phyloP scores from a whole-genome alignment of 2,888 invertebrate species.

The Neocrepidodera transversa region DNA sequence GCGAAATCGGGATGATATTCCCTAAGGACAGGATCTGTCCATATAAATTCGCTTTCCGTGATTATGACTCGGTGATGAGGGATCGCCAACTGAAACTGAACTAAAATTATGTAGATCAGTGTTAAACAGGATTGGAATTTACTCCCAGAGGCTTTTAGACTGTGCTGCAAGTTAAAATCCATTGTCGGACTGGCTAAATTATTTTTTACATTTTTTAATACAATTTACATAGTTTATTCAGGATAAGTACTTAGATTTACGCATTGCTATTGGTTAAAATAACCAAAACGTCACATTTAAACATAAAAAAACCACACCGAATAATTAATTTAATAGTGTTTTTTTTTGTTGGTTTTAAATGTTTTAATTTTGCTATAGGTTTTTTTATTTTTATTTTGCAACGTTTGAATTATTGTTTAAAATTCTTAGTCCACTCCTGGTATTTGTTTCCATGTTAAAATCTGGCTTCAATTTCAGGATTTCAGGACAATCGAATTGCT shows the following conservation, averaged over 20 bases:
- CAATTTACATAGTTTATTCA: too few relatives aligned
- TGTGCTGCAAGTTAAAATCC: not conserved
- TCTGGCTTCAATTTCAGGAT: conserved; percentile 5
- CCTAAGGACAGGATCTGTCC: conserved; percentile 27
- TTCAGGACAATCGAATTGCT: conserved; percentile 12
- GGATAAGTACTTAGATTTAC: too few relatives aligned
- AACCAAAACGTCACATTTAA: too few relatives aligned
- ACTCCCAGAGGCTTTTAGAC: not conserved
- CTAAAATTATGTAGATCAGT: conserved; percentile 40
- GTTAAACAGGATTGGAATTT: conserved; percentile 33
- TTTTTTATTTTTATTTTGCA: too few relatives aligned
- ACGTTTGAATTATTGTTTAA: too few relatives aligned
- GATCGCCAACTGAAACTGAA: conserved; percentile 32
- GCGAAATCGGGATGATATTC: conserved; percentile 12
- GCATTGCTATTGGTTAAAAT: too few relatives aligned
- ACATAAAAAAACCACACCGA: too few relatives aligned
- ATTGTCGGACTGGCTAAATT: not conserved
- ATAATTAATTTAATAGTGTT: too few relatives aligned
- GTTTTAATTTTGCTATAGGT: too few relatives aligned
- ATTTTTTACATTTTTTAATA: too few relatives aligned
- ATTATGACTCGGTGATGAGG: conserved; percentile 38
- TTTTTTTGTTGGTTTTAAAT: too few relatives aligned
- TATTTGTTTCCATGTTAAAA: not conserved
- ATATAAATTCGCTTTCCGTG: conserved; percentile 36
- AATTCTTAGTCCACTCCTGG: not conserved